A percentile compares a stretch with the other conserved stretches of the same genome.
Evolutionary conservation across 2,113 vertebrate species (phyloP).

Genomic region (Motacilla alba): DNA sequence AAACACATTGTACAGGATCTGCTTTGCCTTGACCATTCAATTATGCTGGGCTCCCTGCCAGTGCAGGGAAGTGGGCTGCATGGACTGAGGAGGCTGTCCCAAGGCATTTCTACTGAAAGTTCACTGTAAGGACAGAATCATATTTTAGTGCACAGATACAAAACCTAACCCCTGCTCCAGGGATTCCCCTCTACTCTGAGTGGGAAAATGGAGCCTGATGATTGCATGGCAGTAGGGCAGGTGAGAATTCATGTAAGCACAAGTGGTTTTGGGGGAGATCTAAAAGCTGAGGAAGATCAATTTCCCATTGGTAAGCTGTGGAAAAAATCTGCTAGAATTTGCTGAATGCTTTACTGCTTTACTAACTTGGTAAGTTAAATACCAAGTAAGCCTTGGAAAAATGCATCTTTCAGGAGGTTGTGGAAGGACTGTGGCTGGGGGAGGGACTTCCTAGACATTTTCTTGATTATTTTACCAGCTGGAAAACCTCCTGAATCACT

Average conservation of each 20-base stretch:
- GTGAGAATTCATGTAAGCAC: neutral
- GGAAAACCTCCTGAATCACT: neutral
- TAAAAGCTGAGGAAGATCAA: neutral
- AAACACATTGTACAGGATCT: neutral
- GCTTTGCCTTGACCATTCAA: neutral
- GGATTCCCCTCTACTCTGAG: neutral
- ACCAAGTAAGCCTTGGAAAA: neutral
- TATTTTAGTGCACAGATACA: neutral
- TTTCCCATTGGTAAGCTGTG: neutral
- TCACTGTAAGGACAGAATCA: slow-evolving; percentile 1
- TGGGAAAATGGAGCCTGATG: neutral
- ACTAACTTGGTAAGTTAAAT: neutral
- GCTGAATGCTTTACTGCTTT: neutral
- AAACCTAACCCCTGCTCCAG: neutral
- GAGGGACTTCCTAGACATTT: neutral
- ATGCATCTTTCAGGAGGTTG: neutral
- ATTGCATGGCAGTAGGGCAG: neutral
- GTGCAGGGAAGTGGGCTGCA: neutral
- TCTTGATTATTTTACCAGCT: neutral
- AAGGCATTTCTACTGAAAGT: neutral
- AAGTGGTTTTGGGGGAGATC: neutral
- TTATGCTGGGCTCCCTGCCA: neutral
- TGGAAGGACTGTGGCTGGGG: neutral
- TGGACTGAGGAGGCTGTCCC: neutral
- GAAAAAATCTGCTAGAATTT: neutral